These are phyloP conservation scores for Amblyteles armatorius DNA, from an alignment of 2,888 invertebrate species.

Conservation along the genomic window DNA sequence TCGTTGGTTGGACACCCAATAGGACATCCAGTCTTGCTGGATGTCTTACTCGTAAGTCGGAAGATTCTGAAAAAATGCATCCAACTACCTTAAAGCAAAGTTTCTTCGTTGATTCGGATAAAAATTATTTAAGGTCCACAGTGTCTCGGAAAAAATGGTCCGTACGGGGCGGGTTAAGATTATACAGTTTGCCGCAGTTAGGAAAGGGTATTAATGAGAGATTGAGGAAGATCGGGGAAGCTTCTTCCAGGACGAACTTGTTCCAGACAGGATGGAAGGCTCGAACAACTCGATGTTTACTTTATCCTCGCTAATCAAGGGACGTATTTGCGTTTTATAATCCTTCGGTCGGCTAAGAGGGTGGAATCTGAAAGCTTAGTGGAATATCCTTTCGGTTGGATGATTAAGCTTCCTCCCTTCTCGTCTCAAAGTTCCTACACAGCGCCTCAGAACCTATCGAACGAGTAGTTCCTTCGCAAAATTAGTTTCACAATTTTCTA, in stretches of 20 bases:
- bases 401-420: slow-evolving; percentile 74
- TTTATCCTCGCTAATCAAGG: slow-evolving; percentile 83
- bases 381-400: slow-evolving; percentile 81
- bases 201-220: slow-evolving; percentile 36
- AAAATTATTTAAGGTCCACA: not conserved
- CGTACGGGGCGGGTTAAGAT: not conserved
- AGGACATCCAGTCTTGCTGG: too few species aligned
- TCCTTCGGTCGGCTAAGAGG: slow-evolving; percentile 82
- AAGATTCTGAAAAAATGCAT: too few species aligned
- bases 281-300: slow-evolving; percentile 79
- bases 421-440: slow-evolving; percentile 25
- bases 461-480: not conserved
- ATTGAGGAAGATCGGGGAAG: slow-evolving; percentile 40
- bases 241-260: slow-evolving; percentile 30
- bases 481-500: not conserved
- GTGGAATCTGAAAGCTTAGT: slow-evolving; percentile 84
- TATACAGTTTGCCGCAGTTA: slow-evolving; percentile 19
- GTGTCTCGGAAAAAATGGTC: not conserved
- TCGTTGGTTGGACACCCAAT: too few species aligned
- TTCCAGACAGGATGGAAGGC: slow-evolving; percentile 27
- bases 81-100: too few species aligned
- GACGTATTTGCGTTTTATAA: slow-evolving; percentile 85
- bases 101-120: not conserved
- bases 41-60: too few species aligned
- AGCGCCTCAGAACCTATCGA: slow-evolving; percentile 23